These are phyloP conservation scores for Ibidorhyncha struthersii DNA, from an alignment of 2,113 vertebrate species.

Conservation along the genomic window DNA sequence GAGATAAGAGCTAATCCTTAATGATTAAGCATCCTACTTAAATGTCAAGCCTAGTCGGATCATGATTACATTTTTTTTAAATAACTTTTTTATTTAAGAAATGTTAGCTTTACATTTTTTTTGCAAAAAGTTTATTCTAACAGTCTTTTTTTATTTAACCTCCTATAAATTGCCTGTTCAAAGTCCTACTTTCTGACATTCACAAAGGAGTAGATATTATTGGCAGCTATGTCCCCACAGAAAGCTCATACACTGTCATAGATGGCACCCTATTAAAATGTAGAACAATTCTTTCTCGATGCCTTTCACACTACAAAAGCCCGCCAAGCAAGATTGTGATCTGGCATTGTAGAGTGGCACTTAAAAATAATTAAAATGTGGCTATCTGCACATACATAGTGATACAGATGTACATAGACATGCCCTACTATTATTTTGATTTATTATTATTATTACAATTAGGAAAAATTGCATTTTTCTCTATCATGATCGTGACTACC, in stretches of 20 bases:
- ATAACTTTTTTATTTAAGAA: slow-evolving; percentile 73
- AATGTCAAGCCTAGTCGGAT: slow-evolving; percentile 83
- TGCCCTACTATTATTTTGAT: slow-evolving; percentile 35
- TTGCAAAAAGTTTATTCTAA: slow-evolving; percentile 5
- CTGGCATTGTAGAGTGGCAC: slow-evolving; percentile 9
- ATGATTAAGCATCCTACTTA: slow-evolving; percentile 81
- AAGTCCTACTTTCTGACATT: slow-evolving; percentile 50
- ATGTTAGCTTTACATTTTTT: slow-evolving; percentile 62
- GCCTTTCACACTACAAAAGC: not conserved
- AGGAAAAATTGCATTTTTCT: slow-evolving; percentile 60
- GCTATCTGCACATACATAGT: slow-evolving; percentile 40
- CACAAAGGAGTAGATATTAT: slow-evolving; percentile 56
- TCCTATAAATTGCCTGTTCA: slow-evolving; percentile 56
- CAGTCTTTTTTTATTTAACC: slow-evolving; percentile 26
- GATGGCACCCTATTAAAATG: slow-evolving; percentile 9
- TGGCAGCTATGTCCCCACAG: slow-evolving; percentile 21
- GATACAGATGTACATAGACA: slow-evolving; percentile 45
- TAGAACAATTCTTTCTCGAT: not conserved
- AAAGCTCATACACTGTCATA: slow-evolving; percentile 26
- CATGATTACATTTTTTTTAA: slow-evolving; percentile 76
- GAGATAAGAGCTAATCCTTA: slow-evolving; percentile 83
- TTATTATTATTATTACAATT: not conserved
- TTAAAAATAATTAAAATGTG: slow-evolving; percentile 42
- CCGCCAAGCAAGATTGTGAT: not conserved
- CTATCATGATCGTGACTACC: slow-evolving; percentile 79